These are phyloP conservation scores for Lanius collurio DNA, from an alignment of 2,113 vertebrate species.

Conservation along the genomic window DNA sequence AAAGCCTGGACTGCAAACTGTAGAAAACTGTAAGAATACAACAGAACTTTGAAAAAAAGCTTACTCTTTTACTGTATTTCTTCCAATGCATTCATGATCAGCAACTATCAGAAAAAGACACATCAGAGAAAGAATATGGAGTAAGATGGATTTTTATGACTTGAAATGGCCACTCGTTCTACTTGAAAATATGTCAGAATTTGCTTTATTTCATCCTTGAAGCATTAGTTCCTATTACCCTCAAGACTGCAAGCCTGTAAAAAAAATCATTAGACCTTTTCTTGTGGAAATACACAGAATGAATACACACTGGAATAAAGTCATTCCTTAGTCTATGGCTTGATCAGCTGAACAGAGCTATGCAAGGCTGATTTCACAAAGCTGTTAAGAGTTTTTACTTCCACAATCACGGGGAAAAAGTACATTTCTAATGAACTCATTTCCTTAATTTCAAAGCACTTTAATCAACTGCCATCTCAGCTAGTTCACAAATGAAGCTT, in stretches of 20 bases:
- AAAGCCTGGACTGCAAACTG: neutral
- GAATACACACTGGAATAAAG: neutral
- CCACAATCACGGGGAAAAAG: neutral
- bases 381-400: neutral
- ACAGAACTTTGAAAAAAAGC: neutral
- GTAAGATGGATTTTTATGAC: neutral
- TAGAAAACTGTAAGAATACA: neutral
- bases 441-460: neutral
- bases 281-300: neutral
- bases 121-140: neutral
- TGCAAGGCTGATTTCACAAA: neutral
- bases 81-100: neutral
- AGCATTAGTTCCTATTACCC: neutral
- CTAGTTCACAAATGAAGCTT: neutral
- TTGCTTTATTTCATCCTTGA: neutral
- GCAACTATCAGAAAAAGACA: neutral
- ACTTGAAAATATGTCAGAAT: neutral
- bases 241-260: neutral
- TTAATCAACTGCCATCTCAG: neutral
- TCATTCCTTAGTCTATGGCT: neutral
- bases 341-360: neutral
- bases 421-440: neutral
- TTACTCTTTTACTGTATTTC: neutral
- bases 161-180: neutral
- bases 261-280: neutral